Evolutionary conservation across 2,888 invertebrate genomes (phyloP), one percentile per base, ranked within the genome.

Genomic region (Plebejus anna): DNA sequence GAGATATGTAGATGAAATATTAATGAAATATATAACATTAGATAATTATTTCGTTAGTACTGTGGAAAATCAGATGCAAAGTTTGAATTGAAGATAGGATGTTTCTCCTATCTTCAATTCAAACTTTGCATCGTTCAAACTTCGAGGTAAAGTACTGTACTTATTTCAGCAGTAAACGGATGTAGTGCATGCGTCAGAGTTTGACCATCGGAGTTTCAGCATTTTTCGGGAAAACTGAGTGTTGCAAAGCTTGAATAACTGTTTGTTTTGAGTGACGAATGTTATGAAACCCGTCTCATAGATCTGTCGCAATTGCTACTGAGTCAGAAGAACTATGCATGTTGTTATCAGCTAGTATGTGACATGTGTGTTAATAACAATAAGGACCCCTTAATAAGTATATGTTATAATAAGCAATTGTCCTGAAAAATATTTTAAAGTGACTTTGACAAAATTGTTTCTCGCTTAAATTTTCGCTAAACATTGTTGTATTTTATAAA

Each of bases 181-280:
- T 72, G 13, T 47, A 22, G 1, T 11, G 28, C 0, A 13, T 28
- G 72, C 4, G 22, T 72, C 72, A 72, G 22, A 7, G 3, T 38
- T 32, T n/a, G 71, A 11, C n/a, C 47, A 38, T 28, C 42, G 4
- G 16, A 16, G 55, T 47, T 47, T 72, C 72, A 72, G 72, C 22
- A 13, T 72, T 28, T 42, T 47, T 70, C 72, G 72, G 47, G 6
- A 51, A 51, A 72, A 72, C 72, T 47, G 47, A 32, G n/a, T 72
- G 70, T 38, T 36, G 47, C 47, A 47, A 71, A 72, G 72, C 1
- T 72, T 71, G 9, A 9, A 22, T 11, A 72, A 28, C 2, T 72
- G 47, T 72, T 72, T 71, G 42, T 71, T 71, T 71, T 11, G 61
- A 28, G 11, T 11, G 28, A 28, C 28, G 22, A 28, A 61, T 28